Percentiles rank a stretch among this genome's conserved stretches.
phyloP scores from a whole-genome alignment of 1,140 invertebrate species.

The Bombus superbus region DNA sequence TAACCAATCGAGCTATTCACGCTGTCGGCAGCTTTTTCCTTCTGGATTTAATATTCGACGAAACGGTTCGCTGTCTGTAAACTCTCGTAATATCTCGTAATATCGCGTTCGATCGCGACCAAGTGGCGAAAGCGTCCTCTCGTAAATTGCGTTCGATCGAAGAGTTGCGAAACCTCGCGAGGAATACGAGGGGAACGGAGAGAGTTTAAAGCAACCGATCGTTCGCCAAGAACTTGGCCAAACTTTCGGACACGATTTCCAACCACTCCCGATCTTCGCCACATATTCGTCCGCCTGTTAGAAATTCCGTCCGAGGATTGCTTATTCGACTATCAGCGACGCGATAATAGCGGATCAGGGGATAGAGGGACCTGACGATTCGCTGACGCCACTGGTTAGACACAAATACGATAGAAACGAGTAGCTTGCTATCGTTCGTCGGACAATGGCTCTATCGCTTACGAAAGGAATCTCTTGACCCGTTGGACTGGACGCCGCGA shows the following conservation, averaged over 20 bases:
- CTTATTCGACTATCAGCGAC: constrained; percentile 50
- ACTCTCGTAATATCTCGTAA: not conserved
- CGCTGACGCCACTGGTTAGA: constrained; percentile 37
- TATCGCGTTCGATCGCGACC: not conserved
- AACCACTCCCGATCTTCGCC: not conserved
- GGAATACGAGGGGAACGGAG: not conserved
- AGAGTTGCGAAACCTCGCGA: not conserved
- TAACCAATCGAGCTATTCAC: constrained; percentile 19
- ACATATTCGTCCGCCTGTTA: not conserved
- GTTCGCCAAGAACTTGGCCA: constrained; percentile 23
- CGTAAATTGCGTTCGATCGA: not conserved
- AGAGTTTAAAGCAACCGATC: constrained; percentile 1
- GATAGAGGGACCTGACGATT: constrained; percentile 39
- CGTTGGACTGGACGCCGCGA: constrained; percentile 46
- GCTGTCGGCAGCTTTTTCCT: not conserved
- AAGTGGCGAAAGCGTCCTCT: not conserved
- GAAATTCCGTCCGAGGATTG: constrained; percentile 33
- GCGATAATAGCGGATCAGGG: constrained; percentile 36
- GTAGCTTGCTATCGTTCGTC: constrained; percentile 33
- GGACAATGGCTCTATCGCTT: constrained; percentile 45
- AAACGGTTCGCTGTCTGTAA: not conserved
- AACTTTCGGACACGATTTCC: not conserved
- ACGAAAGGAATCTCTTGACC: constrained; percentile 55
- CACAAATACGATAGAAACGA: constrained; percentile 61
- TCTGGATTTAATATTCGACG: not conserved